Evolutionary conservation across 1,140 invertebrate species (phyloP).

Genomic region (Zaprionus gabonicus): DNA sequence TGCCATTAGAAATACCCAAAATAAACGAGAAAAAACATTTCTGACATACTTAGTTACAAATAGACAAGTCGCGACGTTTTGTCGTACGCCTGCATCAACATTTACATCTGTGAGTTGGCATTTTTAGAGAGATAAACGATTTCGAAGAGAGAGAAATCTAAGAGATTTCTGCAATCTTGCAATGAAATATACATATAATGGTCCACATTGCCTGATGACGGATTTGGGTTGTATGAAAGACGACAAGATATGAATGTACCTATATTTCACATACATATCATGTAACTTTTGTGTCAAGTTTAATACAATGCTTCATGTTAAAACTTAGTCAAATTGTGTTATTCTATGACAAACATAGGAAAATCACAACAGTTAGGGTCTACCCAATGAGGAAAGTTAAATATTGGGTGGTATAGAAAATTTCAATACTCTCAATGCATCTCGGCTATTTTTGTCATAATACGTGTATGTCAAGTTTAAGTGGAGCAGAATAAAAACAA

Average conservation of each 20-base stretch:
- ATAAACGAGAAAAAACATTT: constrained; percentile 56
- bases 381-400: not conserved
- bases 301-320: constrained; percentile 8
- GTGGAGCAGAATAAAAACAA: not conserved
- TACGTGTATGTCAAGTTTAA: not conserved
- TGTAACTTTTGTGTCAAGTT: constrained; percentile 58
- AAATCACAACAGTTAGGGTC: not conserved
- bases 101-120: constrained; percentile 46
- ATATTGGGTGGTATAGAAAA: not conserved
- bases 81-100: constrained; percentile 47
- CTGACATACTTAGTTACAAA: constrained; percentile 77
- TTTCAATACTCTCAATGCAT: not conserved
- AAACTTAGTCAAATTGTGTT: not conserved
- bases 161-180: constrained; percentile 6
- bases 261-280: not conserved
- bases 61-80: constrained; percentile 25
- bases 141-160: constrained; percentile 34
- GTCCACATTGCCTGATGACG: not conserved
- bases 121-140: constrained; percentile 2
- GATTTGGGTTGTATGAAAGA: not conserved
- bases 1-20: constrained; percentile 73
- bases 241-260: not conserved
- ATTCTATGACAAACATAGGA: not conserved
- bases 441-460: not conserved
- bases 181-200: not conserved